Percentiles rank a stretch among this genome's conserved stretches.
These are phyloP conservation scores for Erpetoichthys calabaricus DNA, from an alignment of 2,797 vertebrate species.

Conservation along the genomic window DNA sequence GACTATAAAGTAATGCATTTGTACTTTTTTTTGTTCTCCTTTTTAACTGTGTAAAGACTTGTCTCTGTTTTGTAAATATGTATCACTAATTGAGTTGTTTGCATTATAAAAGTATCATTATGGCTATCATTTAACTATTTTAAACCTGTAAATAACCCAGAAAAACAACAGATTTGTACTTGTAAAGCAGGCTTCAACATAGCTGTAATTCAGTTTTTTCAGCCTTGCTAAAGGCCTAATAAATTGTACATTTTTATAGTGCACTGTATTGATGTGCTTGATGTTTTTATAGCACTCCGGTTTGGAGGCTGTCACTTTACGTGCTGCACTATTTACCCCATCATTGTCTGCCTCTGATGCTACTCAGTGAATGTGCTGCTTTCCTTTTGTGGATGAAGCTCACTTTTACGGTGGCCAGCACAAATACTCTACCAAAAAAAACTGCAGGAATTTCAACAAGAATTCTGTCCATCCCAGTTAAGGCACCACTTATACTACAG, in stretches of 20 bases:
- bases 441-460: too few species aligned
- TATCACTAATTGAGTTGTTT: slow-evolving; percentile 4
- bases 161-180: slow-evolving; percentile 62
- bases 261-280: slow-evolving; percentile 1
- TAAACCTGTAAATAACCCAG: slow-evolving; percentile 65
- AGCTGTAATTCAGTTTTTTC: slow-evolving; percentile 70
- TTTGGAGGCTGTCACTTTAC: slow-evolving; percentile 25
- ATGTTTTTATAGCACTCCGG: slow-evolving; percentile 20
- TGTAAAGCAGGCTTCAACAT: slow-evolving; percentile 62
- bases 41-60: slow-evolving; percentile 8
- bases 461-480: too few species aligned
- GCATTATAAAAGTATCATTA: slow-evolving; percentile 12
- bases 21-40: slow-evolving; percentile 37
- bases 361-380: too few species aligned
- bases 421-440: too few species aligned
- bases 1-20: slow-evolving; percentile 38
- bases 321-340: slow-evolving; percentile 32
- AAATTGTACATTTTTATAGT: slow-evolving; percentile 87
- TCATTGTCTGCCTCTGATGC: slow-evolving; percentile 14
- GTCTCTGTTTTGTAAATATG: slow-evolving; percentile 23
- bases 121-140: slow-evolving; percentile 40
- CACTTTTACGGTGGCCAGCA: too few species aligned
- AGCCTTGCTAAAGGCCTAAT: slow-evolving; percentile 70
- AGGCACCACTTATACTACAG: too few species aligned
- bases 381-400: too few species aligned